Conservation (phyloP, 1,140 invertebrate genomes). For the Capitella teleta region DNA sequence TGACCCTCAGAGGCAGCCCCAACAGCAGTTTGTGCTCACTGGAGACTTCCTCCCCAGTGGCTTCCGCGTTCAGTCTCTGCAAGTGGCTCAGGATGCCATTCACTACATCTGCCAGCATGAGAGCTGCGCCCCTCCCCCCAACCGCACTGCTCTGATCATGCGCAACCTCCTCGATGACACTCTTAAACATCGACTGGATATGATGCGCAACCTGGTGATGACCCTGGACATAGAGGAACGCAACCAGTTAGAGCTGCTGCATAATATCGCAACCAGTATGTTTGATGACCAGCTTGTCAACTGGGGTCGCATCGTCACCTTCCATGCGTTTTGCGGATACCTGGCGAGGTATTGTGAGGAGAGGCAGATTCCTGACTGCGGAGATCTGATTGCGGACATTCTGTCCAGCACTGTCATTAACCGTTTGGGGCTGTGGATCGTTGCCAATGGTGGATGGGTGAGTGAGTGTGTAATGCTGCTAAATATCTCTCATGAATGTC, state of each 20-base stretch:
- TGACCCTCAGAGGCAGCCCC: too few species aligned
- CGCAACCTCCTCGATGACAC: conserved; percentile 8
- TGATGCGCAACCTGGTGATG: not conserved
- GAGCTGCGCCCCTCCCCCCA: conserved; percentile 3
- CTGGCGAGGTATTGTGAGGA: conserved; percentile 9
- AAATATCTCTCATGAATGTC: not conserved
- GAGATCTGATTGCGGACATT: conserved; percentile 5
- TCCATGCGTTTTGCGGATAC: conserved; percentile 13
- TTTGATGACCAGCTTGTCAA: conserved; percentile 12
- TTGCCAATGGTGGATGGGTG: conserved; percentile 13
- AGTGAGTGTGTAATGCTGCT: conserved; percentile 1
- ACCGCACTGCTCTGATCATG: conserved; percentile 7
- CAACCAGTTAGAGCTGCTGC: not conserved
- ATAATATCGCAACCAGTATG: conserved; percentile 8
- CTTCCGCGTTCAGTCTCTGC: conserved; percentile 7
- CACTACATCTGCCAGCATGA: conserved; percentile 8
- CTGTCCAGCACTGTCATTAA: conserved; percentile 9
- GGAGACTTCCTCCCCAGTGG: conserved; percentile 4
- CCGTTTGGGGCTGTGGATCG: conserved; percentile 13
- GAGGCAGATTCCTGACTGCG: conserved; percentile 2
- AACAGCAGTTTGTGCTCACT: conserved; percentile 1
- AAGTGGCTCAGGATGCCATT: conserved; percentile 8
- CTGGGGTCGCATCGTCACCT: conserved; percentile 13
- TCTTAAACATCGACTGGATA: conserved; percentile 3
- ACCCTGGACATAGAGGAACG: not conserved